These are phyloP conservation scores for Drosophila nebulosa DNA, from an alignment of 1,140 invertebrate genomes.

Conservation along the genomic window DNA sequence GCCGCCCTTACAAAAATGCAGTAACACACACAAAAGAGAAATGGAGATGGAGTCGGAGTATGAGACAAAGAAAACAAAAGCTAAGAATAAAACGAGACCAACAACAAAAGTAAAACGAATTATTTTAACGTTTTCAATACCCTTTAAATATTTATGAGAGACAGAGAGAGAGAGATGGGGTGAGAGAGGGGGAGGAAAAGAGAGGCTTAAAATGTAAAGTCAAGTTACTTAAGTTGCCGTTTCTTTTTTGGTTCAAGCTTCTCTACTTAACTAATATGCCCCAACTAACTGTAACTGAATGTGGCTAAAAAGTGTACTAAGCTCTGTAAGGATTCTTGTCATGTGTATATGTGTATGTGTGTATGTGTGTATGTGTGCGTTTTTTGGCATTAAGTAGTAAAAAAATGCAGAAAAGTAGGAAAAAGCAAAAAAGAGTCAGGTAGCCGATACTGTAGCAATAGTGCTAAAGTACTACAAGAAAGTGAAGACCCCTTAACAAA, in stretches of 20 bases:
- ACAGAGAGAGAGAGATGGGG: too few relatives aligned
- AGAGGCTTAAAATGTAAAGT: too few relatives aligned
- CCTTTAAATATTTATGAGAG: neutral
- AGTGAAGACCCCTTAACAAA: too few relatives aligned
- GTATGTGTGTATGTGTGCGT: slow-evolving; percentile 13
- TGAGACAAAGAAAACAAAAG: slow-evolving; percentile 7
- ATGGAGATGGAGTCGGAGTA: neutral
- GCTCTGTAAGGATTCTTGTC: neutral
- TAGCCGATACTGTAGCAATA: slow-evolving; percentile 49
- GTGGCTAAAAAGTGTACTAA: neutral
- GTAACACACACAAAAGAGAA: slow-evolving; percentile 17
- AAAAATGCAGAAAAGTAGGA: neutral
- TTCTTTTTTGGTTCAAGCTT: neutral
- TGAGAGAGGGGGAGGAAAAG: too few relatives aligned
- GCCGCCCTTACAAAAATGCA: slow-evolving; percentile 43
- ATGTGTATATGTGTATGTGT: neutral
- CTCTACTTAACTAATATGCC: neutral
- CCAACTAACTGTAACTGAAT: neutral
- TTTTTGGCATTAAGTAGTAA: slow-evolving; percentile 54
- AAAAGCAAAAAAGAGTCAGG: slow-evolving; percentile 1
- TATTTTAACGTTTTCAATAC: neutral
- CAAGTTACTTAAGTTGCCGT: too few relatives aligned
- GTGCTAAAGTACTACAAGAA: slow-evolving; percentile 42
- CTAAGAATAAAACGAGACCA: slow-evolving; percentile 10
- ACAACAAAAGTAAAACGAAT: neutral